Evolutionary conservation across 2,888 invertebrate genomes (phyloP).

Genomic region (Acleris sparsana): DNA sequence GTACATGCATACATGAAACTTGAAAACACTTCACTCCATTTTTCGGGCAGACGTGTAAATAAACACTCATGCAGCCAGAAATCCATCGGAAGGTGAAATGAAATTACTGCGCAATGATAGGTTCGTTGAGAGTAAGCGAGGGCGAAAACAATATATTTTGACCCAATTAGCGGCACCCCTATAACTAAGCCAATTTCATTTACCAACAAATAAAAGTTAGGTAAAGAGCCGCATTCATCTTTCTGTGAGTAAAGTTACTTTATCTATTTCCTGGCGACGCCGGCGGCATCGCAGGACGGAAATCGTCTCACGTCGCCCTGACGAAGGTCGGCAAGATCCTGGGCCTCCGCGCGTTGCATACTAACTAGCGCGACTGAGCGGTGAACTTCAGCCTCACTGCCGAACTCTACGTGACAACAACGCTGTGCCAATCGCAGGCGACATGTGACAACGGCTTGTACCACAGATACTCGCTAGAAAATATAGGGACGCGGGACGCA

Average conservation of each 20-base stretch:
- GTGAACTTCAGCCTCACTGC: constrained; percentile 24
- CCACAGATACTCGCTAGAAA: no score
- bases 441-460: no score
- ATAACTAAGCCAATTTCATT: constrained; percentile 32
- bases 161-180: constrained; percentile 30
- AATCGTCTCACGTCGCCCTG: constrained; percentile 48
- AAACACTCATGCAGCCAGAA: no score
- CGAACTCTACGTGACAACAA: constrained; percentile 7
- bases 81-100: no score
- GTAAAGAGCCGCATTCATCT: constrained; percentile 20
- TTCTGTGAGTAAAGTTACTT: constrained; percentile 41
- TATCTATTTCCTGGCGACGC: constrained; percentile 44
- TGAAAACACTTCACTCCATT: no score
- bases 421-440: background rate
- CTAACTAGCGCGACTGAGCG: constrained; percentile 41
- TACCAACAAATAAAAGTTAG: constrained; percentile 31
- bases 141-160: constrained; percentile 16
- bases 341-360: constrained; percentile 42
- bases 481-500: no score
- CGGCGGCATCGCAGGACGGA: constrained; percentile 37
- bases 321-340: constrained; percentile 42
- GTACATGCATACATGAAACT: no score
- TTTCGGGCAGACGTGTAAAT: no score
- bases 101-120: no score
- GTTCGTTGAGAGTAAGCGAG: background rate